Base-by-base conservation (phyloP, 2,113 vertebrate genomes). In the Onychostoma macrolepis region DNA sequence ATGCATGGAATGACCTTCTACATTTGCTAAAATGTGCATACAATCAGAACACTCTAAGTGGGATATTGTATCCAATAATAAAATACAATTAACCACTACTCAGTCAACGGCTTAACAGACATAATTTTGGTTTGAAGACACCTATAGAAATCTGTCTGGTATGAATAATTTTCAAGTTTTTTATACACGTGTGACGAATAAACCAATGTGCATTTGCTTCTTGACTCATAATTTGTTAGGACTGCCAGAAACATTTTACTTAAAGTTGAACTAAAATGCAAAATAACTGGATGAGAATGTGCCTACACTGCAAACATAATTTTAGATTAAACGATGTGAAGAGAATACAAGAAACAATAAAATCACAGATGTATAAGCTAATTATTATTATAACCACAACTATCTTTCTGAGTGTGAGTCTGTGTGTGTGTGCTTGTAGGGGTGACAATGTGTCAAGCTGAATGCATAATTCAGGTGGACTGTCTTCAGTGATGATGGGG, bases 401-500 rank as follows among this genome's bases (percentile, higher is more conserved):
- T 63, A 85, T 63, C 74, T 36, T 78, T 78, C 7, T 17, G n/a
- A 43, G 15, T 63, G 77, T 33, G 1, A 58, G 2, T 28, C 24
- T 77, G 24, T 48, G 72, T 48, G 74, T 33, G 58, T 67, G 58
- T 33, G 19, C n/a, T 56, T 24, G 84, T 21, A 50, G n/a, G 21
- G 41, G 84, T 26, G 58, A 65, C 75, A 24, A 10, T 38, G 45
- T 67, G 26, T 69, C 38, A 65, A 45, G 38, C 19, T 48, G 72
- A 65, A 63, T 85, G 41, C 61, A 69, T 83, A 69, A 69, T 83
- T 83, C 80, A 83, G 26, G 15, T 67, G 80, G 43, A 69, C 61
- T n/a, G 1, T 69, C 13, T 41, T 12, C 41, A 48, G 41, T 83
- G 61, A 69, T 69, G 80, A 69, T 81, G 41, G 41, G 38, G 38